phyloP scores from a whole-genome alignment of 2,797 vertebrate species.

The Avahi laniger region DNA sequence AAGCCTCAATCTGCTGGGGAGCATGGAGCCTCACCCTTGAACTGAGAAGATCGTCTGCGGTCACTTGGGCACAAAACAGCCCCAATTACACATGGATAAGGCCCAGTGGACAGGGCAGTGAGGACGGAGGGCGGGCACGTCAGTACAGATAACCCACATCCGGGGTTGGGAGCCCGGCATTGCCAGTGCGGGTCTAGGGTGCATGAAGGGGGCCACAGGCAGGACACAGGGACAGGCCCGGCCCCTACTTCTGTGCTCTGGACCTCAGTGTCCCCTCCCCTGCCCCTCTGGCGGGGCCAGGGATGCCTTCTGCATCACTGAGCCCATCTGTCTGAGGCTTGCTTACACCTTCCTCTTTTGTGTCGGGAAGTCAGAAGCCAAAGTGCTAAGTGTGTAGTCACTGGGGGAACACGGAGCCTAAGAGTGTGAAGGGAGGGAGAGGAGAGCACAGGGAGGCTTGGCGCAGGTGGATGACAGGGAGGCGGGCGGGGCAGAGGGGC shows the following conservation, averaged over 20 bases:
- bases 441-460: not conserved
- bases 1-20: not conserved
- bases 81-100: not conserved
- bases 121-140: not conserved
- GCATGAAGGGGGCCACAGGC: not conserved
- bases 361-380: conserved; percentile 14
- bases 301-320: conserved; percentile 44
- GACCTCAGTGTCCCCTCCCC: not conserved
- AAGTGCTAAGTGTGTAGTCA: not conserved
- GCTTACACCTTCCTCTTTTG: conserved; percentile 74
- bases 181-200: not conserved
- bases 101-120: not conserved
- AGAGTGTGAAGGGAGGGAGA: not conserved
- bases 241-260: not conserved
- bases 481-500: not conserved
- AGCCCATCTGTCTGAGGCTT: conserved; percentile 54
- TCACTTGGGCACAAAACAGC: not conserved
- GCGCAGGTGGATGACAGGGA: not conserved
- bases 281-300: not conserved
- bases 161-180: not conserved
- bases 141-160: not conserved
- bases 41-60: not conserved
- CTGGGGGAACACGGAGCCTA: not conserved
- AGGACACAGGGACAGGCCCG: not conserved
- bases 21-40: not conserved